Percentiles rank a stretch among this genome's conserved stretches.
These are phyloP conservation scores for Puffinus mauretanicus DNA, from an alignment of 2,113 vertebrate genomes.

Conservation along the genomic window DNA sequence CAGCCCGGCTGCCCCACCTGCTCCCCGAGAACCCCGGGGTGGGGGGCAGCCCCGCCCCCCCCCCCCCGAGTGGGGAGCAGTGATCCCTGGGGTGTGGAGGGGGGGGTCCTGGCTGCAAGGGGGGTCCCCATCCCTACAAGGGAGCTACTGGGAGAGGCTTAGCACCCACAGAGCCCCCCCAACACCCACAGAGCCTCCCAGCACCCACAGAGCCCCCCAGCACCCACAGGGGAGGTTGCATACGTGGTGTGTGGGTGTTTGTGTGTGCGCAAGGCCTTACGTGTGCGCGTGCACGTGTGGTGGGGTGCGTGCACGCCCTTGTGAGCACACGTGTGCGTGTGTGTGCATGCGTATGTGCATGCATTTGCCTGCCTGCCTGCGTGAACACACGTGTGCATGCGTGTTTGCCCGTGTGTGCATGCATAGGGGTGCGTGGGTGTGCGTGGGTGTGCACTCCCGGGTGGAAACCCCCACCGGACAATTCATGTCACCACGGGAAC, in stretches of 20 bases:
- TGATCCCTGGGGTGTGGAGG: too few relatives aligned
- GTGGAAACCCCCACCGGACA: neutral
- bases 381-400: too few relatives aligned
- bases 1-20: neutral
- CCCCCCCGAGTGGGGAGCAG: too few relatives aligned
- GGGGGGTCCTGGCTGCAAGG: neutral
- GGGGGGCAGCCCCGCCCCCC: neutral
- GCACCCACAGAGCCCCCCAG: neutral
- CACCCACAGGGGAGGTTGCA: neutral
- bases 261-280: neutral
- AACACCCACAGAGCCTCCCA: neutral
- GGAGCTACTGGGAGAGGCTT: neutral
- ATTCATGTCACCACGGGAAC: neutral
- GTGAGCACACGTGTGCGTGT: neutral
- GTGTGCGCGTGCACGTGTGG: fast-evolving
- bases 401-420: neutral
- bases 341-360: fast-evolving
- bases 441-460: neutral
- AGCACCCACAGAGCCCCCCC: neutral
- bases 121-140: neutral
- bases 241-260: too few relatives aligned
- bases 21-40: neutral
- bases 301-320: neutral
- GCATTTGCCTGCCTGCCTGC: neutral
- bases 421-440: neutral